A percentile compares a stretch with the other conserved stretches of the same genome.
Evolutionary conservation across 2,888 invertebrate species (phyloP).

Genomic region (Gymnosoma rotundatum): DNA sequence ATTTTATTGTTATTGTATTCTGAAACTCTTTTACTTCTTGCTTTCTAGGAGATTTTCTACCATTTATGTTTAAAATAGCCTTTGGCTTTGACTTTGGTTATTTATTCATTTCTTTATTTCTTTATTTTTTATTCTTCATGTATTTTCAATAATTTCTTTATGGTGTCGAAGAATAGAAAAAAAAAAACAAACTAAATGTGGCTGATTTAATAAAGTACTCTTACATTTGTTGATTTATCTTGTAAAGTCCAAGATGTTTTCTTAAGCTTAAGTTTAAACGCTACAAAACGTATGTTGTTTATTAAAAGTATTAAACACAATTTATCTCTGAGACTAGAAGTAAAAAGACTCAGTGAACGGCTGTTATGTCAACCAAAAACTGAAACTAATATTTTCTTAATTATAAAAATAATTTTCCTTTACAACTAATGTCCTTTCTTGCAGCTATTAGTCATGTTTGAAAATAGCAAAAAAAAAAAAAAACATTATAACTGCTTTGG

Average conservation of each 20-base stretch:
- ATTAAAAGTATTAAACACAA: not conserved
- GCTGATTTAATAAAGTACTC: constrained; percentile 63
- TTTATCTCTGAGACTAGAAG: not conserved
- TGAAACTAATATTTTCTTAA: too few relatives aligned
- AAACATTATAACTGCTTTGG: too few relatives aligned
- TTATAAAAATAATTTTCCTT: too few relatives aligned
- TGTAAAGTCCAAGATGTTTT: constrained; percentile 29
- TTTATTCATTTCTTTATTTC: constrained; percentile 40
- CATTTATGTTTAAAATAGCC: constrained; percentile 62
- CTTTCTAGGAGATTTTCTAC: constrained; percentile 44
- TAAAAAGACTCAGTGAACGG: constrained; percentile 28
- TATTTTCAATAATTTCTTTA: constrained; percentile 57
- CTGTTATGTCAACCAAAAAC: not conserved
- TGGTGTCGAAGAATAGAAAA: not conserved
- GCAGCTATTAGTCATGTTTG: too few relatives aligned
- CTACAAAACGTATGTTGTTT: constrained; percentile 45
- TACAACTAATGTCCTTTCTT: too few relatives aligned
- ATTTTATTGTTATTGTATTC: not conserved
- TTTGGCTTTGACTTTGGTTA: constrained; percentile 64
- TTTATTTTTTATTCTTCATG: constrained; percentile 24
- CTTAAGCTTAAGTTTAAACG: constrained; percentile 28
- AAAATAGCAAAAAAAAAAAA: too few relatives aligned
- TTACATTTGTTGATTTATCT: constrained; percentile 62
- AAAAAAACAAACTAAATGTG: constrained; percentile 15
- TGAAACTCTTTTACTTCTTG: constrained; percentile 6